Evolutionary conservation across 2,888 invertebrate species (phyloP).

Genomic region (Netelia inedita): DNA sequence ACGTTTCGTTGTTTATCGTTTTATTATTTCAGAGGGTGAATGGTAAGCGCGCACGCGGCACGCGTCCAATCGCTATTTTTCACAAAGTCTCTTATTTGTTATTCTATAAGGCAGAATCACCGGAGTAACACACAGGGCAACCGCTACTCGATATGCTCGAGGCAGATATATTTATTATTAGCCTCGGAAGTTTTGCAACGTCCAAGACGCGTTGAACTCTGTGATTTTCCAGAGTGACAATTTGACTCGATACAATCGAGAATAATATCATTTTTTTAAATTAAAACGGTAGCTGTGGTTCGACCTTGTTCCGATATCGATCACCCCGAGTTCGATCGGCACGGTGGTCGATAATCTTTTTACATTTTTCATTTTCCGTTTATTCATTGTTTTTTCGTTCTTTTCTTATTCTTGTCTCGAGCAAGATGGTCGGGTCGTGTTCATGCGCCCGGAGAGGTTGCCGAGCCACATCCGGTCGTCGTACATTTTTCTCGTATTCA

Average conservation of each 20-base stretch:
- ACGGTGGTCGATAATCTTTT: too few relatives aligned
- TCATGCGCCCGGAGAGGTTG: neutral
- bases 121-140: constrained; percentile 18
- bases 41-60: constrained; percentile 26
- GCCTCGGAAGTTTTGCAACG: constrained; percentile 15
- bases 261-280: constrained; percentile 13
- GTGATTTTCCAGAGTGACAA: constrained; percentile 52
- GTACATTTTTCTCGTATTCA: constrained; percentile 68
- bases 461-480: constrained; percentile 56
- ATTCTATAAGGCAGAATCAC: constrained; percentile 43
- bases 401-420: too few relatives aligned
- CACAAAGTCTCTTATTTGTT: constrained; percentile 46
- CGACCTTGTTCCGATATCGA: too few relatives aligned
- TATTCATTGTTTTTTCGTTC: too few relatives aligned
- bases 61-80: constrained; percentile 56
- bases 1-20: neutral
- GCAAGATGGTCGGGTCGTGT: too few relatives aligned
- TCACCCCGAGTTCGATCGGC: too few relatives aligned
- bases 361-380: too few relatives aligned
- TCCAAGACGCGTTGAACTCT: constrained; percentile 34
- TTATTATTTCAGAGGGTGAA: neutral
- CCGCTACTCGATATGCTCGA: neutral
- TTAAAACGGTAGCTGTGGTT: too few relatives aligned
- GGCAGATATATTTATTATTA: constrained; percentile 44
- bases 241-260: constrained; percentile 36